Evolutionary conservation across 2,113 vertebrate genomes (phyloP).

Genomic region (Platichthys flesus): DNA sequence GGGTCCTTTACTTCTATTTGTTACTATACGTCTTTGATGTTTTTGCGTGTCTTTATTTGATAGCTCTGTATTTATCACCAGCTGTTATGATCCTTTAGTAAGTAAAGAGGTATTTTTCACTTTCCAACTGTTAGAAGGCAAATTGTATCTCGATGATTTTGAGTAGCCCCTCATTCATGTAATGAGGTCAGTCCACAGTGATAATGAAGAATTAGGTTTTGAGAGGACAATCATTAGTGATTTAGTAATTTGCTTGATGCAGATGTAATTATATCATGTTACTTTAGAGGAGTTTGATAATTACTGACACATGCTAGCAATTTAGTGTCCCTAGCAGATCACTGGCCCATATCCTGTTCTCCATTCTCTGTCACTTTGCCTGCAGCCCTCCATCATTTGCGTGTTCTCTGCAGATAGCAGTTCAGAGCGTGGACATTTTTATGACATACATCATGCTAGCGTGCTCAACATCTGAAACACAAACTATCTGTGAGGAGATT

Average conservation of each 20-base stretch:
- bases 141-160: conserved; percentile 30
- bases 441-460: too few species aligned
- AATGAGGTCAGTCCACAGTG: conserved; percentile 62
- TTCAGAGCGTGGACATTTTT: too few species aligned
- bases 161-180: conserved; percentile 39
- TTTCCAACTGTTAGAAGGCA: conserved; percentile 8
- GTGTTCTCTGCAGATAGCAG: neutral
- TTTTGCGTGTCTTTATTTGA: conserved; percentile 1
- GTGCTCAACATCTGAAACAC: too few species aligned
- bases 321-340: conserved; percentile 65
- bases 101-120: neutral
- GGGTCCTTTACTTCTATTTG: neutral
- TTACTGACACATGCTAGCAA: conserved; percentile 78
- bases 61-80: neutral
- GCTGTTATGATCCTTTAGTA: neutral
- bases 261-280: conserved; percentile 78
- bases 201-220: conserved; percentile 69
- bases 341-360: conserved; percentile 60
- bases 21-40: neutral
- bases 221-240: conserved; percentile 70
- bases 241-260: conserved; percentile 75
- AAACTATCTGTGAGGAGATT: too few species aligned
- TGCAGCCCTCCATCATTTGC: conserved; percentile 30
- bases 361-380: conserved; percentile 17
- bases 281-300: conserved; percentile 78